Conservation (phyloP, 2,888 invertebrate genomes). For the Clistopyga incitator region DNA sequence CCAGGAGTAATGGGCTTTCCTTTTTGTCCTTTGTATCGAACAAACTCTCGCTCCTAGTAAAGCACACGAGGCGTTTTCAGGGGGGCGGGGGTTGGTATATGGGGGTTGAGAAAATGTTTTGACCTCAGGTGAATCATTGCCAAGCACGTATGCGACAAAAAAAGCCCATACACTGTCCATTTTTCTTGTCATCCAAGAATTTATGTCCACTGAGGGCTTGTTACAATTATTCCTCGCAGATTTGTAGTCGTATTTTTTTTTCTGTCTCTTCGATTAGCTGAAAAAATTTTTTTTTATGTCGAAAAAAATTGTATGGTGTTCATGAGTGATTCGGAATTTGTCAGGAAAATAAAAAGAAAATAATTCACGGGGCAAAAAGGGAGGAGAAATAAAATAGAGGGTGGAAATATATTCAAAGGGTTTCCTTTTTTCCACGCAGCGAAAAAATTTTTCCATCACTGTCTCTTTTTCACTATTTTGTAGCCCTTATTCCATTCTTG, state of each 20-base stretch:
- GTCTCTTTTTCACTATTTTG: not conserved
- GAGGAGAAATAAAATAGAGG: too few species aligned
- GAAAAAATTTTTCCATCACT: too few species aligned
- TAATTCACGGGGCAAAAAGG: too few species aligned
- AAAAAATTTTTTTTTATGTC: too few species aligned
- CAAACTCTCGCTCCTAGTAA: constrained; percentile 25
- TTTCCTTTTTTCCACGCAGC: too few species aligned
- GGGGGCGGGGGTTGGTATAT: constrained; percentile 11
- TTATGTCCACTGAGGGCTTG: too few species aligned
- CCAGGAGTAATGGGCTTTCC: constrained; percentile 72
- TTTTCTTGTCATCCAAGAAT: not conserved
- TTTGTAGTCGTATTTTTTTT: too few species aligned
- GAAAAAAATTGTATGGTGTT: too few species aligned
- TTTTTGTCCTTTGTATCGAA: constrained; percentile 66
- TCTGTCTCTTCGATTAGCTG: too few species aligned
- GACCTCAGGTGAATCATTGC: constrained; percentile 7
- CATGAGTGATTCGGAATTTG: too few species aligned
- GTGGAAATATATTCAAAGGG: too few species aligned
- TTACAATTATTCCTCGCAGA: not conserved
- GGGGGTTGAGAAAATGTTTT: not conserved
- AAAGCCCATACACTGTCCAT: not conserved
- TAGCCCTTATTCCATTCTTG: not conserved
- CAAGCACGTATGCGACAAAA: not conserved
- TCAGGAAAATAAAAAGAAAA: too few species aligned
- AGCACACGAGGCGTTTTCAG: constrained; percentile 2